Evolutionary conservation across 2,888 invertebrate species (phyloP), one percentile per base, ranked within the genome.

Genomic region (Notocelia uddmanniana): DNA sequence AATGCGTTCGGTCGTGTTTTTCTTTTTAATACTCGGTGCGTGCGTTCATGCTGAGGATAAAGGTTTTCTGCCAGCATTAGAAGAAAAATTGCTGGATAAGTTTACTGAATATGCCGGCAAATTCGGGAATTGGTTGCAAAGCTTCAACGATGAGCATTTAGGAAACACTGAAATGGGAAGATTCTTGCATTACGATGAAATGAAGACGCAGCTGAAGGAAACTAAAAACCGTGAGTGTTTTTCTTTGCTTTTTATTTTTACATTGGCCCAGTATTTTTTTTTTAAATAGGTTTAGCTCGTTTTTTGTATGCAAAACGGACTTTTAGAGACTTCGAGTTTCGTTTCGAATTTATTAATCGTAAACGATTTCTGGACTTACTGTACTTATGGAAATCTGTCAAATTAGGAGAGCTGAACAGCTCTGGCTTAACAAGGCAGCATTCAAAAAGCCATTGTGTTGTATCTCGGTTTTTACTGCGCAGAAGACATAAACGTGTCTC

Each of bases 71-170:
- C 55, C 78, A 0, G 62, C 76, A 10, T 73, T 89, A 6, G 86
- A 87, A 73, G 76, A 80, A 26, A 85, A 79, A 15, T 75, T 90
- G 26, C 82, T 85, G 69, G 73, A 75, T 41, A 87, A 82, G 76
- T 75, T 90, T 0, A 76, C 79, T 52, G 85, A 87, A 66, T 84
- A 76, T 69, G 75, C 80, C 0, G 76, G 76, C 59, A 77, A 69
- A 74, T 69, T 85, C 0, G 79, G 85, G 0, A 77, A 77, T 60
- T 83, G 79, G 79, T 74, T 93, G 23, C 88, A 89, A 58, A 76
- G 80, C 31, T 85, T 89, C n/a, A 92, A 92, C 74, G 91, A 92
- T 79, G 76, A 76, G 19, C 80, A 87, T 79, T 76, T 91, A 34
- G 86, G 88, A 0, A 78, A 76, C 0, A 89, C 87, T 80, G 85